These are phyloP conservation scores for Pantelozetes paolii DNA, from an alignment of 2,888 invertebrate species.

Conservation along the genomic window DNA sequence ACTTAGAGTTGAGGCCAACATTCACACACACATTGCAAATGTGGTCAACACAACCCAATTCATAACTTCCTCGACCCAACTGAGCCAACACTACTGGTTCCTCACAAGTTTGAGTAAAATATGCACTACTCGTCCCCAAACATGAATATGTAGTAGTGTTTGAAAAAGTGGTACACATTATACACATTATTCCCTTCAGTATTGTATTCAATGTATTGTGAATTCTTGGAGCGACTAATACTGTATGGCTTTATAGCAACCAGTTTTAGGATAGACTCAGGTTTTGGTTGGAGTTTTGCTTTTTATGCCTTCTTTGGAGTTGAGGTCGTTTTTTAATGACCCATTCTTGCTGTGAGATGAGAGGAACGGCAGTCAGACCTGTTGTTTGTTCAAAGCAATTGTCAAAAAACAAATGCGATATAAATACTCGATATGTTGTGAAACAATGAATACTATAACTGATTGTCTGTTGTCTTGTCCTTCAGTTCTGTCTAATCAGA, in stretches of 20 bases:
- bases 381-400: slow-evolving; percentile 4
- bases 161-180: slow-evolving; percentile 23
- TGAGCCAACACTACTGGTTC: neutral
- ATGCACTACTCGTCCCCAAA: slow-evolving; percentile 14
- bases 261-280: neutral
- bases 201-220: neutral
- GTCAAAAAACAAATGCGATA: slow-evolving; percentile 10
- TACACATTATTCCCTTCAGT: neutral
- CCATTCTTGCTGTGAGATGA: neutral
- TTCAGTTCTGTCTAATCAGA: neutral
- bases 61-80: slow-evolving; percentile 16
- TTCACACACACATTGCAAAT: slow-evolving; percentile 3
- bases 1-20: neutral
- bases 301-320: neutral
- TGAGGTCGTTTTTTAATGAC: slow-evolving; percentile 21
- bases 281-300: neutral
- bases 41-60: slow-evolving; percentile 14
- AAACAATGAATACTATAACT: neutral
- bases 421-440: neutral
- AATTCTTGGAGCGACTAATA: neutral
- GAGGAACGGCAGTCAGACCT: slow-evolving; percentile 3
- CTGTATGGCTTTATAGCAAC: neutral
- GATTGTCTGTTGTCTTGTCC: neutral
- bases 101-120: neutral
- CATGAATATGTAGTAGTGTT: slow-evolving; percentile 26